Conservation (phyloP, 2,888 invertebrate genomes). For the Melieria crassipennis region DNA sequence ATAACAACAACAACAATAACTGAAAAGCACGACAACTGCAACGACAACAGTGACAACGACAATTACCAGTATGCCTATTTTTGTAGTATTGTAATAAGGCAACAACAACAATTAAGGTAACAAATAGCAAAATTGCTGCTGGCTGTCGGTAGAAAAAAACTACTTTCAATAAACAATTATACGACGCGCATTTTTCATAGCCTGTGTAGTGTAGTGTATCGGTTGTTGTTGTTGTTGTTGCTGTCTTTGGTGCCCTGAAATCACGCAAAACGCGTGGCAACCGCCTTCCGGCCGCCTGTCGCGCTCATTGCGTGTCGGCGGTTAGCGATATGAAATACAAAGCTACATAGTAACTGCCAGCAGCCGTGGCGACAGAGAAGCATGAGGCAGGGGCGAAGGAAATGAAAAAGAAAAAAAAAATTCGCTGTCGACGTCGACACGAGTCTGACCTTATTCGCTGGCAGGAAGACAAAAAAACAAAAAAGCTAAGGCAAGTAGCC, state of each 20-base stretch:
- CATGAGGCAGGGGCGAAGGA: neutral
- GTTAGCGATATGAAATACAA: neutral
- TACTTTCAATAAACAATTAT: neutral
- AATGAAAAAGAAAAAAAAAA: too few species aligned
- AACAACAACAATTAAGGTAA: too few species aligned
- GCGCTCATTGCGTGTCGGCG: neutral
- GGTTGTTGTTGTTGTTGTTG: neutral
- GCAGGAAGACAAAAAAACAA: neutral
- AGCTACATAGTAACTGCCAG: neutral
- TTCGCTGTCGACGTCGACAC: constrained; percentile 1
- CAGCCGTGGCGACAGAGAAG: neutral
- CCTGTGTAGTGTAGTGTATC: too few species aligned
- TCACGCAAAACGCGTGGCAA: constrained; percentile 21
- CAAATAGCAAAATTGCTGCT: neutral
- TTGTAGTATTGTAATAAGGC: too few species aligned
- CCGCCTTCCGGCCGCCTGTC: neutral
- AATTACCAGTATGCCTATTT: too few species aligned
- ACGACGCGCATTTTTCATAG: neutral
- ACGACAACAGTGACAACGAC: neutral
- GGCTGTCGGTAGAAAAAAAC: neutral
- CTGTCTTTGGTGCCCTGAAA: neutral
- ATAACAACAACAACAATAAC: neutral
- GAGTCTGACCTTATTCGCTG: constrained; percentile 21
- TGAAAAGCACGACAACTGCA: neutral
- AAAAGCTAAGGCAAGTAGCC: too few species aligned